A percentile compares a stretch with the other conserved stretches of the same genome.
These are phyloP conservation scores for Cheilosia scutellata DNA, from an alignment of 2,888 invertebrate species.

Conservation along the genomic window DNA sequence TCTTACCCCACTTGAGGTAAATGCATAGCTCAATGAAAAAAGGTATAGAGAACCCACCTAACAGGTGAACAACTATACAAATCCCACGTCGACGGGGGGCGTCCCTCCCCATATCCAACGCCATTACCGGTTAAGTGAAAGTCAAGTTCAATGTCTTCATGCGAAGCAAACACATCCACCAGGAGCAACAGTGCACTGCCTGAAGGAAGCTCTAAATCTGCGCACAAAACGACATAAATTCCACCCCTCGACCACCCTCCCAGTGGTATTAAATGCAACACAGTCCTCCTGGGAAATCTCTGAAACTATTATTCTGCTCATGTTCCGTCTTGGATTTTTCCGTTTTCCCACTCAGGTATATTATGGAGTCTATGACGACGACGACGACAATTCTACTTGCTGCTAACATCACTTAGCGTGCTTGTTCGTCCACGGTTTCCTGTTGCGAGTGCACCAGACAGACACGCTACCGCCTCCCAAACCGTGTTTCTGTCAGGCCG, in stretches of 20 bases:
- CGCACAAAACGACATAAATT: slow-evolving; percentile 61
- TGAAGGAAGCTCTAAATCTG: slow-evolving; percentile 72
- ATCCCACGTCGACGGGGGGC: background rate
- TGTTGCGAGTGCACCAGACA: slow-evolving; percentile 2
- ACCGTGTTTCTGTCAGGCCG: slow-evolving; percentile 49
- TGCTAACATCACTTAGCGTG: slow-evolving; percentile 53
- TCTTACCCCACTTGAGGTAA: slow-evolving; percentile 24
- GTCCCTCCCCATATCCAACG: slow-evolving; percentile 1
- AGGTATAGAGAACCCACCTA: background rate
- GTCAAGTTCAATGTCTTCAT: slow-evolving; percentile 74
- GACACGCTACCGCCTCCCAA: slow-evolving; percentile 48
- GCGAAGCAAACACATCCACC: slow-evolving; percentile 19
- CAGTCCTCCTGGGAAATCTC: slow-evolving; percentile 61
- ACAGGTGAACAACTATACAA: slow-evolving; percentile 47
- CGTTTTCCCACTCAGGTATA: slow-evolving; percentile 38
- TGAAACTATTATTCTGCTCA: slow-evolving; percentile 63
- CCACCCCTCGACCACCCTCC: slow-evolving; percentile 8
- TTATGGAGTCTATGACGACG: slow-evolving; percentile 29
- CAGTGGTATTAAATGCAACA: slow-evolving; percentile 64
- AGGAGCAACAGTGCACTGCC: slow-evolving; percentile 54
- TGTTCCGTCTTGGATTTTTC: slow-evolving; percentile 55
- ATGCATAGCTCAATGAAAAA: slow-evolving; percentile 21
- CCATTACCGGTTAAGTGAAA: slow-evolving; percentile 67
- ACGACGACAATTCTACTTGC: slow-evolving; percentile 48
- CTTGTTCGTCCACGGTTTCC: slow-evolving; percentile 31